A percentile compares a stretch with the other conserved stretches of the same genome.
Evolutionary conservation across 2,113 vertebrate genomes (phyloP).

Genomic region (Macquaria ambigua): DNA sequence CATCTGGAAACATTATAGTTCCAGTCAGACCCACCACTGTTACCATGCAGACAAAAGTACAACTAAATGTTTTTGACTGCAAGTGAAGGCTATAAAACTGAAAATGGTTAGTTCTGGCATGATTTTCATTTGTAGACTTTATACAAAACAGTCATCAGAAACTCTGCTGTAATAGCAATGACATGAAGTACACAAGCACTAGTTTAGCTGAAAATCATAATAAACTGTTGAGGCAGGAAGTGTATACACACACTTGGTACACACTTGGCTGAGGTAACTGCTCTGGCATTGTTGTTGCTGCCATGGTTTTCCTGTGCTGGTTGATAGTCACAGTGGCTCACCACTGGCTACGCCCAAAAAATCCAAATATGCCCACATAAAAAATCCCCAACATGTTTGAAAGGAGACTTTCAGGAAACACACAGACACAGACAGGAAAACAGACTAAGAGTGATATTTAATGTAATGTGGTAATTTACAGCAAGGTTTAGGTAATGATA

Average conservation of each 20-base stretch:
- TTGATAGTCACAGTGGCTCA: constrained; percentile 9
- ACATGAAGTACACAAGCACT: not conserved
- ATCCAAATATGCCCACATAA: not conserved
- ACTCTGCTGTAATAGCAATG: not conserved
- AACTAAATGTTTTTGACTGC: constrained; percentile 29
- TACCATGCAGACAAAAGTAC: constrained; percentile 49
- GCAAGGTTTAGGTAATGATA: no score
- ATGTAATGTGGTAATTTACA: no score
- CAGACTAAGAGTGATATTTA: no score
- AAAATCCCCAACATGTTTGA: not conserved
- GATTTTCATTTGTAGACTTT: constrained; percentile 16
- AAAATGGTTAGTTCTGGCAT: not conserved
- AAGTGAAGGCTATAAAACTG: constrained; percentile 13
- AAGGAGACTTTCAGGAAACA: no score
- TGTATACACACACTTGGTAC: constrained; percentile 6
- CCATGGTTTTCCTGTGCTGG: constrained; percentile 11
- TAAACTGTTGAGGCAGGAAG: constrained; percentile 1
- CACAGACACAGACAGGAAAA: no score
- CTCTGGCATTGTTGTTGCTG: constrained; percentile 24
- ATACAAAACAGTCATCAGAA: not conserved
- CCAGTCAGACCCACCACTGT: constrained; percentile 37
- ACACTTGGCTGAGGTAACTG: constrained; percentile 19
- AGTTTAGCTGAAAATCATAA: not conserved
- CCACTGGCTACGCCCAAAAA: not conserved
- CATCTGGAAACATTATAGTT: constrained; percentile 56